Evolutionary conservation across 2,888 invertebrate species (phyloP).

Genomic region (Lycia hirtaria): DNA sequence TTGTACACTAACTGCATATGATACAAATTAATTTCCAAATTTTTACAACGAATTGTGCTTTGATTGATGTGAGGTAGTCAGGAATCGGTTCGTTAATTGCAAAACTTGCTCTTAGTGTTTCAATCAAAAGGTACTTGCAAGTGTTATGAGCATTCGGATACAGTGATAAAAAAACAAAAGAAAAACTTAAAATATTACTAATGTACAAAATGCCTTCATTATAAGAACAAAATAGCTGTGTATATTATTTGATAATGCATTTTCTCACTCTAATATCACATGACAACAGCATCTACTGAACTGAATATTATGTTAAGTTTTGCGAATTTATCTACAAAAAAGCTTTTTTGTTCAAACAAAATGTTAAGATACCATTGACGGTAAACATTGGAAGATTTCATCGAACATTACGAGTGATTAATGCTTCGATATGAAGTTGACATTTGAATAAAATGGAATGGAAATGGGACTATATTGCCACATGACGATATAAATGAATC

Average conservation of each 20-base stretch:
- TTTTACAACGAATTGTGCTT: constrained; percentile 9
- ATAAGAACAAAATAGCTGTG: constrained; percentile 8
- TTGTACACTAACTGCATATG: constrained; percentile 5
- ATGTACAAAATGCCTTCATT: constrained; percentile 8
- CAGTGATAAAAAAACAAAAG: constrained; percentile 6
- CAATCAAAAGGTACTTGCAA: constrained; percentile 4
- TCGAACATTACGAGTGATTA: not conserved
- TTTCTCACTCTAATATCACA: constrained; percentile 20
- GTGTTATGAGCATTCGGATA: constrained; percentile 22
- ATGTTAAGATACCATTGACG: not conserved
- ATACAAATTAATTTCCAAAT: not conserved
- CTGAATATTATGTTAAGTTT: constrained; percentile 14
- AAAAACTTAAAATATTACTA: not conserved
- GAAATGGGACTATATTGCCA: constrained; percentile 19
- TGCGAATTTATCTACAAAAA: constrained; percentile 27
- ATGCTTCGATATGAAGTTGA: constrained; percentile 10
- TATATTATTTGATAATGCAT: constrained; percentile 12
- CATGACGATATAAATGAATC: constrained; percentile 48
- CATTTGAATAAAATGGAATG: constrained; percentile 13
- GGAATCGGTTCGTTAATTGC: constrained; percentile 4
- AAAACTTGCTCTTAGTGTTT: constrained; percentile 14
- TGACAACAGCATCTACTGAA: constrained; percentile 26
- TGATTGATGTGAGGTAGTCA: constrained; percentile 1
- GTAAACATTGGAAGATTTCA: not conserved
- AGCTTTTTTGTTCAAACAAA: constrained; percentile 13